Evolutionary conservation across 2,113 vertebrate genomes (phyloP).

Genomic region (Thymallus thymallus): DNA sequence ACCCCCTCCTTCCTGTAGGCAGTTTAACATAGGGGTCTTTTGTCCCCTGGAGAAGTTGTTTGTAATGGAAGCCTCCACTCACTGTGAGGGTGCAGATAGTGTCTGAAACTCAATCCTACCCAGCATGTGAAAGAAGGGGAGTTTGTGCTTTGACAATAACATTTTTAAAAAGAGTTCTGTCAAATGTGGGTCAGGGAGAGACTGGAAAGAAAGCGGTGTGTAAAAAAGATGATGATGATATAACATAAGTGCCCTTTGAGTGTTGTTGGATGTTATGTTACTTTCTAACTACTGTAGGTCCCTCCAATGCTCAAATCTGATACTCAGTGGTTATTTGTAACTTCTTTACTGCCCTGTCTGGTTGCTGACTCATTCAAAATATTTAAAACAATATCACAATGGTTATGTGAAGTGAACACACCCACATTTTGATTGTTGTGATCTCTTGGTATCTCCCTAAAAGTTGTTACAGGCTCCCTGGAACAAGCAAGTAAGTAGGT

Average conservation of each 20-base stretch:
- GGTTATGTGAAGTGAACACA: not conserved
- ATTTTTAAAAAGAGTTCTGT: slow-evolving; percentile 48
- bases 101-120: slow-evolving; percentile 64
- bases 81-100: slow-evolving; percentile 49
- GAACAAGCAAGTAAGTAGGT: not conserved
- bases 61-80: slow-evolving; percentile 62
- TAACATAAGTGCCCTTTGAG: slow-evolving; percentile 21
- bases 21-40: slow-evolving; percentile 62
- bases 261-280: not conserved
- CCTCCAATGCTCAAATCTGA: not conserved
- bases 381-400: not conserved
- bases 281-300: slow-evolving; percentile 9
- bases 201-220: slow-evolving; percentile 26
- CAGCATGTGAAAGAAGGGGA: slow-evolving; percentile 54
- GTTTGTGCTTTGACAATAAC: slow-evolving; percentile 59
- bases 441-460: not conserved
- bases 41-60: slow-evolving; percentile 57
- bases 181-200: slow-evolving; percentile 55
- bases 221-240: slow-evolving; percentile 27
- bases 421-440: not conserved
- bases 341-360: not conserved
- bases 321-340: not conserved
- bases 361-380: not conserved
- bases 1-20: slow-evolving; percentile 28
- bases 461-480: not conserved